Conservation (phyloP, 2,113 vertebrate species). For the Formicarius rufipectus region DNA sequence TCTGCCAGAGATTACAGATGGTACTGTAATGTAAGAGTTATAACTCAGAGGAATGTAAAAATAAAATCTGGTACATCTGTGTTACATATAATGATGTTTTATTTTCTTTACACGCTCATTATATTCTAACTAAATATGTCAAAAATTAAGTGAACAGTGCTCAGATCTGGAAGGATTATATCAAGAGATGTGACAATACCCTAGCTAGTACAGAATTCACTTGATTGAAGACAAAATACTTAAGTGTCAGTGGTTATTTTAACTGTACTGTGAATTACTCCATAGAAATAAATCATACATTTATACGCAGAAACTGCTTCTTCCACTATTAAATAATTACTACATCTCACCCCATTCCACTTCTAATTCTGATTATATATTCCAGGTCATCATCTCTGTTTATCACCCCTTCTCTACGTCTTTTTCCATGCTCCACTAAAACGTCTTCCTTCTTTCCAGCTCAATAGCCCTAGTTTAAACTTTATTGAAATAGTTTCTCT, state of each 20-base stretch:
- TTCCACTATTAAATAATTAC: not conserved
- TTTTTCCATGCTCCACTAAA: not conserved
- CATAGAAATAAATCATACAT: not conserved
- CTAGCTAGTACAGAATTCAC: not conserved
- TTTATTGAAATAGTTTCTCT: not conserved
- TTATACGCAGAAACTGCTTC: not conserved
- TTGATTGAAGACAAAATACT: not conserved
- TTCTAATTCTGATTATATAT: not conserved
- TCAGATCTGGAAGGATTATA: slow-evolving; percentile 4
- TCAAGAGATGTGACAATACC: not conserved
- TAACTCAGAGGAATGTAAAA: slow-evolving; percentile 54
- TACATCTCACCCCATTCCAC: not conserved
- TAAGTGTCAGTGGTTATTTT: not conserved
- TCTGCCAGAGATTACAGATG: slow-evolving; percentile 50
- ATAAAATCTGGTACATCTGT: slow-evolving; percentile 49
- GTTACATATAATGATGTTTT: slow-evolving; percentile 42
- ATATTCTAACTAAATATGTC: slow-evolving; percentile 30
- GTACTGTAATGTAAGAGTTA: slow-evolving; percentile 12
- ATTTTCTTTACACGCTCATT: slow-evolving; percentile 40
- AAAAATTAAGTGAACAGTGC: slow-evolving; percentile 49
- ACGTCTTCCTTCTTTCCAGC: not conserved
- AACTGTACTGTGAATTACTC: not conserved
- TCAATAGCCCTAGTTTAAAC: not conserved
- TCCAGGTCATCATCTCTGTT: not conserved
- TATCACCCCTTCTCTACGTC: not conserved